Evolutionary conservation across 2,113 vertebrate genomes (phyloP).

Genomic region (Leptobrachium ailaonicum): DNA sequence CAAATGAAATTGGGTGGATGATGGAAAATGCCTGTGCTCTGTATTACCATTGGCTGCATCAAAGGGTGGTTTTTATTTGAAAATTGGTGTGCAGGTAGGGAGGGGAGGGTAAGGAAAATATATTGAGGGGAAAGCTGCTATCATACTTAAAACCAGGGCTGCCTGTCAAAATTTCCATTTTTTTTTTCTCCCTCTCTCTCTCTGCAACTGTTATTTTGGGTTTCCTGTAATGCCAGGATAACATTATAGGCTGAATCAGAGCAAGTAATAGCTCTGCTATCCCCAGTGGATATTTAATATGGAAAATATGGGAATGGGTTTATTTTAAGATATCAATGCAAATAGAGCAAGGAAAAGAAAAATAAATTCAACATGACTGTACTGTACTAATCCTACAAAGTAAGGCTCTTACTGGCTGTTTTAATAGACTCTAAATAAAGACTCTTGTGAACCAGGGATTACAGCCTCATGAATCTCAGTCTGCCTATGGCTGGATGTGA

Average conservation of each 20-base stretch:
- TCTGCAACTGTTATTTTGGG: constrained; percentile 24
- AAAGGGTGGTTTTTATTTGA: constrained; percentile 7
- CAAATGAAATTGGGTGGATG: background rate
- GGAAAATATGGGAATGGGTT: constrained; percentile 24
- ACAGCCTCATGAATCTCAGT: too few species aligned
- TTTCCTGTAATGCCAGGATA: constrained; percentile 36
- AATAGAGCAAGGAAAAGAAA: constrained; percentile 12
- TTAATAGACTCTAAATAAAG: too few species aligned
- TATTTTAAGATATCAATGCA: constrained; percentile 31
- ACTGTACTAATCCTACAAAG: too few species aligned
- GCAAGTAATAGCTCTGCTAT: background rate
- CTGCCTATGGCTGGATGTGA: too few species aligned
- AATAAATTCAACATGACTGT: constrained; percentile 17
- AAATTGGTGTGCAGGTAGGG: background rate
- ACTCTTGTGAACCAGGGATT: background rate
- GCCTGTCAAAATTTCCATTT: constrained; percentile 44
- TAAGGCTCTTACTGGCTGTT: too few species aligned
- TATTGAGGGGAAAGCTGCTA: constrained; percentile 27
- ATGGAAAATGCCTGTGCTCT: constrained; percentile 4
- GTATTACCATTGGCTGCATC: background rate
- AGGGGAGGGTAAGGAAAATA: constrained; percentile 13
- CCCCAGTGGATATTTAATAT: constrained; percentile 27
- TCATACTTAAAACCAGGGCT: constrained; percentile 25
- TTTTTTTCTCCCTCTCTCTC: background rate
- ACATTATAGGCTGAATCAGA: constrained; percentile 16